Base-by-base conservation (phyloP, 2,888 invertebrate species). In the Lysandra bellargus region DNA sequence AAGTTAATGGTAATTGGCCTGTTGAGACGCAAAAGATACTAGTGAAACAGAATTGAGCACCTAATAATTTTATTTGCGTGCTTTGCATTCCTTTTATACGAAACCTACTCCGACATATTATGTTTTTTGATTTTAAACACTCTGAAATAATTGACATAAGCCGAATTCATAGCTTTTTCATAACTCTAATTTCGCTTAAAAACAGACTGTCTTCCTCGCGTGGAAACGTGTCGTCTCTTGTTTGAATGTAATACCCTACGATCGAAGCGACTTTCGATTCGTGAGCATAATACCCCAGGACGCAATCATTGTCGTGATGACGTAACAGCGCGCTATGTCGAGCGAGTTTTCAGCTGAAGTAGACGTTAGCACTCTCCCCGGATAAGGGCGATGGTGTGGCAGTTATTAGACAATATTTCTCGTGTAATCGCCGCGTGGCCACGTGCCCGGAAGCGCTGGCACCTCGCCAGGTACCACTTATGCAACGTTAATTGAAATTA, bases 1-100 rank as follows among this genome's bases (percentile, higher is more conserved):
- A 89, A 91, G 89, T 91, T 91, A 89, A 88, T 87, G 69, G 69
- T 49, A 30, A 75, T 76, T 76, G 74, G 17, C 60, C 6, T 74
- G 79, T 74, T 61, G 40, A 40, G 61, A 79, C 37, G 44, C 60
- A 61, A 74, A 79, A 74, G 44, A 64, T 49, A 78, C 9, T 76
- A 2, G 14, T 69, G 14, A 37, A 69, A 76, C 17, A 57, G 53
- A 49, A 17, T 53, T 17, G 53, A 53, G 5, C 30, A 53, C 17
- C 0, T 30, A 76, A 53, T 76, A 44, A 75, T 23, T 49, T 12
- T 49, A 40, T 23, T 6, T 23, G 30, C n/a, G 60, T 60, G 60
- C 17, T 23, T n/a, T 23, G 60, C 60, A 60, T 60, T 60, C 1
- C 4, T 60, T 60, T 60, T 60, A n/a, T 60, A 60, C 14, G 1